Percentiles rank a stretch among this genome's conserved stretches.
Conservation (phyloP, 2,797 vertebrate genomes). For the Poecile montanus region DNA sequence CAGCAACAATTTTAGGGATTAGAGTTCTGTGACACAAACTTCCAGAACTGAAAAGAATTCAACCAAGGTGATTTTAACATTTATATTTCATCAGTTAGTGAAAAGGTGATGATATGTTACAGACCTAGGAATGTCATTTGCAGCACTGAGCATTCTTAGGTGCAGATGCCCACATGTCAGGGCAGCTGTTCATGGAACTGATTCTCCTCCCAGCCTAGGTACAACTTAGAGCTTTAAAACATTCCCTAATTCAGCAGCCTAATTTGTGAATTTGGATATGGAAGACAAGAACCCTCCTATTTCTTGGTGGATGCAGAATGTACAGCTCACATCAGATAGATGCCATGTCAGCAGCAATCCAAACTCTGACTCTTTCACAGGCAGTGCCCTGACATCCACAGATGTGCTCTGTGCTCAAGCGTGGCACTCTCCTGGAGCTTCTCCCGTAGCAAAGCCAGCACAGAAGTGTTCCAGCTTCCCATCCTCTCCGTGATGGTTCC, state of each 20-base stretch:
- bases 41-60: neutral
- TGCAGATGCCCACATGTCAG: neutral
- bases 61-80: neutral
- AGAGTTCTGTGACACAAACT: neutral
- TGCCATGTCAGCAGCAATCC: rapidly evolving
- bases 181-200: neutral
- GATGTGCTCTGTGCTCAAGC: neutral
- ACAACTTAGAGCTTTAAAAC: neutral
- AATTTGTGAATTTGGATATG: neutral
- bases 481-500: rapidly evolving
- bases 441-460: neutral
- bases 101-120: neutral
- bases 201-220: neutral
- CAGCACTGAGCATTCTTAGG: neutral
- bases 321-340: neutral
- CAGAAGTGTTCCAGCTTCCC: neutral
- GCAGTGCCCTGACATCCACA: neutral
- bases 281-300: neutral
- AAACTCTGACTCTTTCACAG: neutral
- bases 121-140: neutral
- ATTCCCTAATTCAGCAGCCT: neutral
- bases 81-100: neutral
- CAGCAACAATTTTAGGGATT: neutral
- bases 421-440: neutral
- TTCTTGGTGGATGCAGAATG: neutral